phyloP scores from a whole-genome alignment of 2,888 invertebrate species.

The Eupithecia subfuscata region DNA sequence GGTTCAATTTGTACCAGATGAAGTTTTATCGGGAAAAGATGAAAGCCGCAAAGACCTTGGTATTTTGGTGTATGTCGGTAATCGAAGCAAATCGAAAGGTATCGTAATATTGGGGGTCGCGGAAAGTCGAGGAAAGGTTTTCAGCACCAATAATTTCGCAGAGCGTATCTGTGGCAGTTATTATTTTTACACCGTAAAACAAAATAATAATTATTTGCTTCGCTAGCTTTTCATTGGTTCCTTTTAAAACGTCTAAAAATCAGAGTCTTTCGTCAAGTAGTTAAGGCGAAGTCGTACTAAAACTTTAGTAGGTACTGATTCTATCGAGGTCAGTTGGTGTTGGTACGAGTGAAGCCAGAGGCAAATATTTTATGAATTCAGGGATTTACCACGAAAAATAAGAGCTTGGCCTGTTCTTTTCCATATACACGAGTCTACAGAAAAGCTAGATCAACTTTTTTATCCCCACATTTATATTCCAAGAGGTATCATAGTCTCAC shows the following conservation, averaged over 20 bases:
- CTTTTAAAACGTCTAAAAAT: background rate
- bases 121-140: background rate
- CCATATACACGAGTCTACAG: background rate
- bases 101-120: slow-evolving; percentile 2
- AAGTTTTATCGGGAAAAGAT: slow-evolving; percentile 13
- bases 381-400: background rate
- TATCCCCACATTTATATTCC: slow-evolving; percentile 33
- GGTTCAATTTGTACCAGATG: slow-evolving; percentile 9
- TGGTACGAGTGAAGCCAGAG: background rate
- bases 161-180: background rate
- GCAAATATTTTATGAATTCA: background rate
- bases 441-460: slow-evolving; percentile 3
- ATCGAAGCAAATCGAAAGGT: slow-evolving; percentile 20
- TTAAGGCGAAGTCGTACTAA: background rate
- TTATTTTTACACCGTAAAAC: background rate
- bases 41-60: slow-evolving; percentile 8
- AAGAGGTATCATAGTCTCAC: slow-evolving; percentile 25
- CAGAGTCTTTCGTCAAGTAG: background rate
- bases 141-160: background rate
- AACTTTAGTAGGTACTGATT: background rate
- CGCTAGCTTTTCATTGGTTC: background rate
- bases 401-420: background rate
- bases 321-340: background rate
- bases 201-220: background rate
- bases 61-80: slow-evolving; percentile 14